phyloP scores from a whole-genome alignment of 2,888 invertebrate genomes.

The Epistrophe eligans region DNA sequence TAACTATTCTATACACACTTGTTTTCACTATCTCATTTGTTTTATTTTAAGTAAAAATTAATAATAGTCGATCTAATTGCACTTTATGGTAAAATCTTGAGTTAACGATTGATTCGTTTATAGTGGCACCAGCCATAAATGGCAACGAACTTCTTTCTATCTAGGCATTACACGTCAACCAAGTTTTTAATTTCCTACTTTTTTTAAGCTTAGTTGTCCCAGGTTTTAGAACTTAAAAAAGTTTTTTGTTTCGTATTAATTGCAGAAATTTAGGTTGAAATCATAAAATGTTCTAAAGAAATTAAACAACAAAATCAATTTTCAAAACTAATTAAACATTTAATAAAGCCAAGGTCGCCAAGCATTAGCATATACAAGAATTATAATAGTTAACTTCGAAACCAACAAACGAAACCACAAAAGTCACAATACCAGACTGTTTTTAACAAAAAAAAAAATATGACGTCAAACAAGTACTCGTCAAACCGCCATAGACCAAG shows the following conservation, averaged over 20 bases:
- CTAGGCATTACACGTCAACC: slow-evolving; percentile 39
- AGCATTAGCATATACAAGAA: slow-evolving; percentile 27
- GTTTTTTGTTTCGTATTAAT: neutral
- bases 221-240: neutral
- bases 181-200: slow-evolving; percentile 10
- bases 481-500: neutral
- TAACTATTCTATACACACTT: neutral
- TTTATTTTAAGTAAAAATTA: neutral
- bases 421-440: slow-evolving; percentile 9
- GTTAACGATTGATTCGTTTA: slow-evolving; percentile 18
- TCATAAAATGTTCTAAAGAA: neutral
- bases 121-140: slow-evolving; percentile 47
- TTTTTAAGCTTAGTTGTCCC: neutral
- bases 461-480: slow-evolving; percentile 11
- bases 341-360: slow-evolving; percentile 18
- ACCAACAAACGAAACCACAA: slow-evolving; percentile 7
- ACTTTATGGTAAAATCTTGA: slow-evolving; percentile 11
- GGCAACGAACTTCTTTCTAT: slow-evolving; percentile 36
- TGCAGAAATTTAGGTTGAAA: neutral
- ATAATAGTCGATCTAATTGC: neutral
- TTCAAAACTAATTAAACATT: slow-evolving; percentile 20
- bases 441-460: slow-evolving; percentile 1
- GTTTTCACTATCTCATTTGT: neutral
- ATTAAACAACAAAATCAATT: slow-evolving; percentile 7
- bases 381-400: neutral